Base-by-base conservation (phyloP, 2,888 invertebrate species). In the Chaetogeoica ovagalla region DNA sequence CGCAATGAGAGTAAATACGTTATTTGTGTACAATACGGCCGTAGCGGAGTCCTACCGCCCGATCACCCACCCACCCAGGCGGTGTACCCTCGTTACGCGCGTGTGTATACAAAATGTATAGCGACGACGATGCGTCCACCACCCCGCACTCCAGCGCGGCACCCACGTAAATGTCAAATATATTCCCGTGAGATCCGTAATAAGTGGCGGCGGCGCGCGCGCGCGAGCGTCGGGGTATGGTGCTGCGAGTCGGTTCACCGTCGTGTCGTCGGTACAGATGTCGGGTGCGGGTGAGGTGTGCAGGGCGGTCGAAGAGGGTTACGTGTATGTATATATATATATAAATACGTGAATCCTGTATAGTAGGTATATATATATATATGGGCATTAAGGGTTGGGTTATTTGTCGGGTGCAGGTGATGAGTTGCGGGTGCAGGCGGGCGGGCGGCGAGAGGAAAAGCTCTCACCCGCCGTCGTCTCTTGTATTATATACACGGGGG, bases 171-270 rank as follows among this genome's bases (percentile, higher is more conserved):
- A 79, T 79, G 77, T 79, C 77, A 79, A 71, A 79, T 71, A 71
- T 79, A 79, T 69, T 79, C 77, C 77, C 77, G 77, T 21, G 77
- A 79, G 77, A 79, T 79, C 4, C 30, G 30, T 30, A 30, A 30
- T 30, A 30, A 4, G 30, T 30, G 30, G 30, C 30, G 30, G 30
- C 30, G n/a, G n/a, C n/a, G n/a, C n/a, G 30, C 30, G 30, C 30
- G 30, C 30, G 19, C 63, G 68, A 55, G 19, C 48, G 43, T 30
- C 37, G 39, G 55, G 52, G 55, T 39, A 7, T 43, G 43, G 30
- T 30, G 30, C 52, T 11, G 30, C 21, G 30, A n/a, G 30, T 43
- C 43, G 43, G 30, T 30, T 2, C 30, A 4, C 30, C 30, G 30
- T 30, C 30, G 30, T n/a, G n/a, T n/a, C 30, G 30, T 30, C 30